A percentile compares a stretch with the other conserved stretches of the same genome.
phyloP scores from a whole-genome alignment of 2,888 invertebrate species.

The Harmothoe impar region DNA sequence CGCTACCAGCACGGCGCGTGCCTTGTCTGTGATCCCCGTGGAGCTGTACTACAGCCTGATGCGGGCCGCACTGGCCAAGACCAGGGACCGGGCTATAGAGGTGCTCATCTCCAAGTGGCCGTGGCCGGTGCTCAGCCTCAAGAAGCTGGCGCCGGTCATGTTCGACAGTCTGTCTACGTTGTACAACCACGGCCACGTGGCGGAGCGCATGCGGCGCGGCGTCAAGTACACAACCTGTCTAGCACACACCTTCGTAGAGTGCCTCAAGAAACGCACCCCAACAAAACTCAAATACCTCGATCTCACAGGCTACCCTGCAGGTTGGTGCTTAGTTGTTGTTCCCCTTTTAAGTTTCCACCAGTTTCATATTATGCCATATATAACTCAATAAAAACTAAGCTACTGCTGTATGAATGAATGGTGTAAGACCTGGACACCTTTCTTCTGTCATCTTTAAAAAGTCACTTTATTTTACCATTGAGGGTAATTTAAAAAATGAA shows the following conservation, averaged over 20 bases:
- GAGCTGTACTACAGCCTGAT: slow-evolving; percentile 76
- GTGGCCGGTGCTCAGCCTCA: slow-evolving; percentile 73
- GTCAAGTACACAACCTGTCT: slow-evolving; percentile 80
- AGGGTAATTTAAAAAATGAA: no score
- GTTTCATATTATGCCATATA: no score
- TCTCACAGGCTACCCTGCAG: slow-evolving; percentile 80
- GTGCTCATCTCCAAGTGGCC: slow-evolving; percentile 79
- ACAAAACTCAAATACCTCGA: slow-evolving; percentile 78
- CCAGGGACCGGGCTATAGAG: slow-evolving; percentile 77
- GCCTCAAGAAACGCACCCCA: slow-evolving; percentile 75
- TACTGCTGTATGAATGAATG: no score
- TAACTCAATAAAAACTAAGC: no score
- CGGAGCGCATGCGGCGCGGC: slow-evolving; percentile 74
- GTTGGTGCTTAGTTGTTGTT: no score
- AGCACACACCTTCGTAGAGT: slow-evolving; percentile 80
- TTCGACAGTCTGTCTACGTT: slow-evolving; percentile 75
- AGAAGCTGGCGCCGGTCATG: slow-evolving; percentile 77
- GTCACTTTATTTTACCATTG: no score
- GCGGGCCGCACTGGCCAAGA: slow-evolving; percentile 76
- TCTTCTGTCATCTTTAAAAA: no score
- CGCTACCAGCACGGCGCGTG: slow-evolving; percentile 73
- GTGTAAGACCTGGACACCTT: no score
- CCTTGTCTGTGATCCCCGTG: slow-evolving; percentile 72
- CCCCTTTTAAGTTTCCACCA: no score
- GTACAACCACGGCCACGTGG: slow-evolving; percentile 73